Evolutionary conservation across 2,888 invertebrate genomes (phyloP), one percentile per base, ranked within the genome.

Genomic region (Microctonus brassicae): DNA sequence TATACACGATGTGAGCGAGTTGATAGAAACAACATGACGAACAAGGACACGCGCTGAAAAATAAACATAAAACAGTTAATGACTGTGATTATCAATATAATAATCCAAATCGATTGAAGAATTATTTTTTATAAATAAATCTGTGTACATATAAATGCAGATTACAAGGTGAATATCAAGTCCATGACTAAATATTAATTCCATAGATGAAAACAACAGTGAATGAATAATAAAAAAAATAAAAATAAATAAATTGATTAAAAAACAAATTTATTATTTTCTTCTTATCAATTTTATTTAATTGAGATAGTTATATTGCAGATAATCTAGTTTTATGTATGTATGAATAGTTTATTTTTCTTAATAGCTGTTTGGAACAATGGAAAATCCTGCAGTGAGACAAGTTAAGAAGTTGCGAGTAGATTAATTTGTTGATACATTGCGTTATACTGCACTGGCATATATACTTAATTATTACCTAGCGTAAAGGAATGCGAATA

Each of bases 81-180:
- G 77, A 78, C 72, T 66, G 76, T 78, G 80, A 79, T 81, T 78
- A 81, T 78, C 80, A 79, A 77, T 79, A 78, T 79, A 78, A 74
- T n/a, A 77, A 75, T 69, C 69, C 75, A 75, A 79, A 73, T 80
- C 78, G 77, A 76, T 71, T 74, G 64, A 65, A 47, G 52, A 75
- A 80, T 73, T 78, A 79, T 69, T 17, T 39, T 13, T 39, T 11
- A n/a, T 39, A 39, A n/a, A 3, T n/a, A 13, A n/a, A n/a, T 39
- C 13, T 13, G 7, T 33, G 7, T 33, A 33, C 7, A 33, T 33
- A 33, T 29, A 29, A 29, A 26, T 6, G 20, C 55, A 26, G 36
- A 77, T n/a, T 80, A 79, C 76, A 77, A 71, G 69, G 63, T 36
- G 73, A 74, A 73, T 74, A 69, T 67, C 47, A 4, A 6, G 17